Base-by-base conservation (phyloP, 2,888 invertebrate genomes). In the Heliconius cydno region DNA sequence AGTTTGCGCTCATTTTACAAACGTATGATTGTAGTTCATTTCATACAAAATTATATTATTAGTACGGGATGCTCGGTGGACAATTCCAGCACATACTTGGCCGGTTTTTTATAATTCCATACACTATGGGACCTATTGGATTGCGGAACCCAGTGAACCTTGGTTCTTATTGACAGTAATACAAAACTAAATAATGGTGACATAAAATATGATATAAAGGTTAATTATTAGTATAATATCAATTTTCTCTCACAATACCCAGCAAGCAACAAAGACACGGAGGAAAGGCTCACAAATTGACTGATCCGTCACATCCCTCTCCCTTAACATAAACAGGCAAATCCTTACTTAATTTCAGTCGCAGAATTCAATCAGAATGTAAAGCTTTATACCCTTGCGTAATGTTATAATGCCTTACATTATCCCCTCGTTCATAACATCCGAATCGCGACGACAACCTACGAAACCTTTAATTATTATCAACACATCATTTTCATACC, bases 301-400 rank as follows among this genome's bases (percentile, higher is more conserved):
- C 92, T 92, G 93, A 94, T 93, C 93, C 92, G 88, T 90, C 90
- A 87, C 88, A 90, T 88, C 90, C 90, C 88, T 87, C 88, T 85
- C 90, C 92, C 92, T 91, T 89, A 91, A 91, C 92, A 92, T 91
- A 94, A 94, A 94, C 95, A 94, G 89, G 87, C 91, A 94, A 94
- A 95, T 95, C 95, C 95, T 94, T 94, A 94, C 94, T 94, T 94
- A 94, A 94, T 95, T 94, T 95, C 94, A 94, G 92, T 93, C 90
- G 88, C 92, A 93, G 94, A 94, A 95, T 94, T 94, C 95, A 94
- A 95, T 94, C 95, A 94, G 91, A 93, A 92, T 89, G 92, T 91
- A 93, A 90, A 93, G 93, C 93, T 92, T 92, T 93, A 89, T 92
- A 88, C 92, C 92, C 91, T 90, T 86, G 89, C 90, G 90, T 94